phyloP scores from a whole-genome alignment of 2,113 vertebrate genomes.

The Xiphophorus maculatus region DNA sequence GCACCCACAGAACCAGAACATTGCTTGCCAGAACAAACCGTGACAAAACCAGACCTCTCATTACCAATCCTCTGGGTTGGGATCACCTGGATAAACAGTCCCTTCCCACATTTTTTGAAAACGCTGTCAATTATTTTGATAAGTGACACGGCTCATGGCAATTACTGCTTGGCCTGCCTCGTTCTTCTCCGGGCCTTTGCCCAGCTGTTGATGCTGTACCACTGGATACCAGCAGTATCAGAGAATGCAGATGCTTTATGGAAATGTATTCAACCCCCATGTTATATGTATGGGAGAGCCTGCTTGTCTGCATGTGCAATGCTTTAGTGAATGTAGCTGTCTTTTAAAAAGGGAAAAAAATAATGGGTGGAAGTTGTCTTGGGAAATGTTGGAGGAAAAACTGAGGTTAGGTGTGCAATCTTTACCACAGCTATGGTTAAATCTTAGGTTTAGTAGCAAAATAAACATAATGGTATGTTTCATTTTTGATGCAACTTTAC shows the following conservation, averaged over 20 bases:
- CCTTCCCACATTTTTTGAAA: conserved; percentile 38
- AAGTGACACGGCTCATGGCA: conserved; percentile 54
- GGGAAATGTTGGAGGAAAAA: conserved; percentile 57
- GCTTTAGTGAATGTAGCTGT: conserved; percentile 30
- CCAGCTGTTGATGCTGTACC: conserved; percentile 48
- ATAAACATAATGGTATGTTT: not conserved
- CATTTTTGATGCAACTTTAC: not conserved
- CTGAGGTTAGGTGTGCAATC: conserved; percentile 46
- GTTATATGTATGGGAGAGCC: conserved; percentile 30
- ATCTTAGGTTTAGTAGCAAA: not conserved
- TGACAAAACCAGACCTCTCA: conserved; percentile 41
- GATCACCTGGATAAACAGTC: conserved; percentile 40
- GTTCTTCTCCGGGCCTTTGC: conserved; percentile 27
- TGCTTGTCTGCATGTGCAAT: conserved; percentile 1
- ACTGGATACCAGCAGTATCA: conserved; percentile 35
- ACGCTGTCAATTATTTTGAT: conserved; percentile 70
- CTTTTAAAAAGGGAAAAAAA: conserved; percentile 67
- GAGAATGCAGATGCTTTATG: conserved; percentile 49
- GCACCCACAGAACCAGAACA: conserved; percentile 1
- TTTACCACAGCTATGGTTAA: not conserved
- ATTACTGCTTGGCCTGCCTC: conserved; percentile 56
- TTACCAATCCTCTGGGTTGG: conserved; percentile 33
- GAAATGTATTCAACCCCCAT: conserved; percentile 61
- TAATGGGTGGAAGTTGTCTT: conserved; percentile 53
- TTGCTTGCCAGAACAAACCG: not conserved